These are phyloP conservation scores for Trididemnum clinides DNA, from an alignment of 23 tunicate species.

Conservation along the genomic window DNA sequence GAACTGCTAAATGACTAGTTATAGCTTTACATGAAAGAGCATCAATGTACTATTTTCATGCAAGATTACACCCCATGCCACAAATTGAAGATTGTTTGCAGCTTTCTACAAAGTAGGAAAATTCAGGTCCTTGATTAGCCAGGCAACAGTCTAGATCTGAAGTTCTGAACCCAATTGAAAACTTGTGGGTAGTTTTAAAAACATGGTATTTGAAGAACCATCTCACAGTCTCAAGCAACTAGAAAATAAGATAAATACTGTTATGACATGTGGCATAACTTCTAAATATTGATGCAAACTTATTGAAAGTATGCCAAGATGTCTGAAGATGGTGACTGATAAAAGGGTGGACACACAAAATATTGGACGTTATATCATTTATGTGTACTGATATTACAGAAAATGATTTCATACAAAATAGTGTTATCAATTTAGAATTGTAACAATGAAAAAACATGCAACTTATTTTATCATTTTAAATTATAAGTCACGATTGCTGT, in stretches of 20 bases:
- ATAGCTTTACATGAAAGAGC: background rate
- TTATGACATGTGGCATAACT: too few species aligned
- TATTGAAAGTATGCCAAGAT: too few species aligned
- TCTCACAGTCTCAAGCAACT: conserved; percentile 10
- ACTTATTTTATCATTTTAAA: too few species aligned
- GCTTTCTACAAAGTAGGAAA: conserved; percentile 3
- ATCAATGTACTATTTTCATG: conserved; percentile 4
- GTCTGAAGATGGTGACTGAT: too few species aligned
- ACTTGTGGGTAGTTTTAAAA: conserved; percentile 5
- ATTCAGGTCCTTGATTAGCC: conserved; percentile 32
- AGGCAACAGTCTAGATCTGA: conserved; percentile 22
- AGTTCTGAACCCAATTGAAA: conserved; percentile 32
- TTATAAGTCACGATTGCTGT: too few species aligned
- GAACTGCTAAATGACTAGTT: conserved; percentile 10
- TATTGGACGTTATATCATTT: too few species aligned
- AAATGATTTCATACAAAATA: too few species aligned
- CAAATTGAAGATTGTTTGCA: background rate
- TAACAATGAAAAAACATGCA: too few species aligned
- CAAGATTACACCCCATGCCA: conserved; percentile 29
- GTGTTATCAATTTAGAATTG: too few species aligned
- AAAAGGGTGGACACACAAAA: too few species aligned
- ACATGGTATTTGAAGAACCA: conserved; percentile 16
- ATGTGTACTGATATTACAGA: too few species aligned
- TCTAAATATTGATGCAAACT: too few species aligned
- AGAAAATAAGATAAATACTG: conserved; percentile 1